Base-by-base conservation (phyloP, 2,888 invertebrate species). In the Rhingia rostrata region DNA sequence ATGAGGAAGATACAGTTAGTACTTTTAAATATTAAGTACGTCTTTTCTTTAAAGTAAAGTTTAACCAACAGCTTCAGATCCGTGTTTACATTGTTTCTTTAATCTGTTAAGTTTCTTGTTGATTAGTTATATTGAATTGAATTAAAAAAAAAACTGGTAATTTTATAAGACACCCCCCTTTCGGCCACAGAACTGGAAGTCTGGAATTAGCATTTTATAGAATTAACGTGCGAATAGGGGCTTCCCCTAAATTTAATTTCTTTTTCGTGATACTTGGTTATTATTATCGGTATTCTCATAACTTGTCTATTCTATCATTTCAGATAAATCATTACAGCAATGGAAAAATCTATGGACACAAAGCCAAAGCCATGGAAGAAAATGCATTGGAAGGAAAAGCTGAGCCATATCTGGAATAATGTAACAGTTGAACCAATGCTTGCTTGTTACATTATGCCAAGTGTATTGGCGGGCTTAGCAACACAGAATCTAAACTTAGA, bases 401-500 rank as follows among this genome's bases (percentile, higher is more conserved):
- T 93, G 22, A 89, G 89, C 9, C 90, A 92, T 82, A 88, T 94
- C 39, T 92, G 92, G 85, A 92, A 92, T 9, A 94, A 94, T 86
- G 93, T 94, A 60, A 94, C 95, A 0, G 93, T 95, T 4, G 95
- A 95, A 88, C 95, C 95, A 1, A 93, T 94, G 79, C 88, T 95
- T 58, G 93, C 93, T 2, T 94, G 93, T 72, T 94, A 94, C 87
- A 93, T 94, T 0, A 91, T 95, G 86, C 94, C 95, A 2, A 94
- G 94, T 70, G 94, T 94, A 4, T 90, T 94, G 10, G 95, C 96
- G 2, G 94, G 95, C 54, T 89, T 97, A 86, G 96, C 96, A 22
- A 96, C 96, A 49, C 97, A 97, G 91, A 97, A 97, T 91, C 92
- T 97, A 61, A 96, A 96, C 90, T 92, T 97, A 88, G 97, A 97